A percentile compares a stretch with the other conserved stretches of the same genome.
Conservation (phyloP, 2,113 vertebrate species). For the Sturnus vulgaris region DNA sequence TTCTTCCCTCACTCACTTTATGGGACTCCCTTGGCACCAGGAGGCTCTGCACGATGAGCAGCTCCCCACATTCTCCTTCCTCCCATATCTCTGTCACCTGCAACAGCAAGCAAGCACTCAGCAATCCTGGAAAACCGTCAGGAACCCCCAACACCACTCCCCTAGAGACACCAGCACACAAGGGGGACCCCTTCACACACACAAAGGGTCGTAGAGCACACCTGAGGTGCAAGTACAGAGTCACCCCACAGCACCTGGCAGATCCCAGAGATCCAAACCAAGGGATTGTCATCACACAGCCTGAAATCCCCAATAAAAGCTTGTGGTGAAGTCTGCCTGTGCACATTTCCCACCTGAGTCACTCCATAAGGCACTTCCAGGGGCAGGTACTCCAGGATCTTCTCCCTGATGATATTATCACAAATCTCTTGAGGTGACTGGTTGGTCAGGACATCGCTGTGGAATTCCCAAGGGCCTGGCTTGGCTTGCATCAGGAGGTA, state of each 20-base stretch:
- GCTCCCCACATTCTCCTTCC: slow-evolving; percentile 77
- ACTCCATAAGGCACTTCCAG: slow-evolving; percentile 89
- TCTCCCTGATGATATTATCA: slow-evolving; percentile 84
- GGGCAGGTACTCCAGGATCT: slow-evolving; percentile 87
- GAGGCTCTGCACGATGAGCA: slow-evolving; percentile 83
- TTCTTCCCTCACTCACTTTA: slow-evolving; percentile 74
- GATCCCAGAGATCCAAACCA: not conserved
- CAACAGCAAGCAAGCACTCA: not conserved
- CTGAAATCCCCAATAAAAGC: not conserved
- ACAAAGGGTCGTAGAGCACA: not conserved
- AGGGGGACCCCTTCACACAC: no score
- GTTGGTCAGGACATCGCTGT: slow-evolving; percentile 88
- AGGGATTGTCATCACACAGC: not conserved
- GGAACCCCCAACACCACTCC: not conserved
- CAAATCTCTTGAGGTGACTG: slow-evolving; percentile 89
- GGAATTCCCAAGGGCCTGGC: slow-evolving; percentile 88
- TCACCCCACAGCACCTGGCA: not conserved
- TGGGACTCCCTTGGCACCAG: slow-evolving; percentile 83
- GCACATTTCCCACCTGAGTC: slow-evolving; percentile 77
- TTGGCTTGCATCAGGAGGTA: slow-evolving; percentile 85
- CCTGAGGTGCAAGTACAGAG: rapidly evolving
- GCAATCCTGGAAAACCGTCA: not conserved
- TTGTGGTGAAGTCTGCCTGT: not conserved
- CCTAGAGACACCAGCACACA: rapidly evolving
- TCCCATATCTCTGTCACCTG: slow-evolving; percentile 85